phyloP scores from a whole-genome alignment of 2,888 invertebrate genomes.

The Ligdia adustata region DNA sequence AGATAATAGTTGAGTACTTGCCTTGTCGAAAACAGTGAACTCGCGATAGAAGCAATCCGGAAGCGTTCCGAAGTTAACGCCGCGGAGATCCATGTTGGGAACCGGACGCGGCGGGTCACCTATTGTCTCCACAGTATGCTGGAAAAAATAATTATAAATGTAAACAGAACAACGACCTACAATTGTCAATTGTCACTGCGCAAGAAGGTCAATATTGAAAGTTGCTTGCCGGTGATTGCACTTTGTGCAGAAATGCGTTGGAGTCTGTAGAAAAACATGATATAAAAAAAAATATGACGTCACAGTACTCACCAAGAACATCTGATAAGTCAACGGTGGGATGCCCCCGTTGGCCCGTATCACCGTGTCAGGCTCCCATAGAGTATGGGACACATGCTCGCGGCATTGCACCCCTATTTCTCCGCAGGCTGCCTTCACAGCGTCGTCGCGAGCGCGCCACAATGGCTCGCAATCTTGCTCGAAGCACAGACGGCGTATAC shows the following conservation, averaged over 20 bases:
- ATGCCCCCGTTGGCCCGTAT: conserved; percentile 87
- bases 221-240: no score
- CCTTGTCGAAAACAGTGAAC: conserved; percentile 77
- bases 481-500: conserved; percentile 80
- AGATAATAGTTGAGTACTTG: no score
- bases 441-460: conserved; percentile 86
- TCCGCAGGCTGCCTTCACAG: conserved; percentile 81
- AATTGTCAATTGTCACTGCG: no score
- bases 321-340: conserved; percentile 88
- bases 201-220: no score
- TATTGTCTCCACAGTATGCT: conserved; percentile 86
- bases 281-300: no score
- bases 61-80: conserved; percentile 74
- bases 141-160: no score
- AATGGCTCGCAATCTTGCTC: conserved; percentile 90
- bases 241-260: no score
- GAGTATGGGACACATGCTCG: conserved; percentile 88
- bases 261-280: no score
- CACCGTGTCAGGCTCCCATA: conserved; percentile 87
- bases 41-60: conserved; percentile 70
- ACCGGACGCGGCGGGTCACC: conserved; percentile 85
- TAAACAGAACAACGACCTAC: no score
- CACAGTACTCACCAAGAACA: conserved; percentile 82
- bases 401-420: conserved; percentile 80
- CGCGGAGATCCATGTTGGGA: conserved; percentile 63